Evolutionary conservation across 1,140 invertebrate species (phyloP), one percentile per base, ranked within the genome.

Genomic region (Stenopsyche tienmushanensis): DNA sequence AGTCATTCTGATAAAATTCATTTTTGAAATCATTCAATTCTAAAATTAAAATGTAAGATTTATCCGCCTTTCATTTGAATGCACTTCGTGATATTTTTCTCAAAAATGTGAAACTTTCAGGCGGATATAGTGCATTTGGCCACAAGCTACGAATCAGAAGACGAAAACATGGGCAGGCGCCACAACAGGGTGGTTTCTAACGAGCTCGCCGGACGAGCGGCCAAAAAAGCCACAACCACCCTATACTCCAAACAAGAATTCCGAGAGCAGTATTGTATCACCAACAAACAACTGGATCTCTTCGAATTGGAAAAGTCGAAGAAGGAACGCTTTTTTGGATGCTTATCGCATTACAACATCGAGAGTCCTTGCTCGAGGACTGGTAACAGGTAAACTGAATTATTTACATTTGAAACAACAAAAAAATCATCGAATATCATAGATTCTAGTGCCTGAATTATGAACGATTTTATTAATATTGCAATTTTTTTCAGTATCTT

Each of bases 201-300:
- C 76, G 63, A 60, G 23, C 39, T 49, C 10, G 52, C 39, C 7
- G 65, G 10, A 10, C 26, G 60, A 34, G 10, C 55, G 1, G 49
- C 47, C 10, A 29, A 44, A 23, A 54, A 55, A 25, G 65, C 64
- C 17, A 64, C 79, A 72, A 83, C 86, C 57, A 90, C 89, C 25
- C 83, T 93, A 68, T 95, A 95, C 80, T 94, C 92, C 21, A 89
- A 92, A 72, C 91, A 81, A 78, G 79, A 81, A 73, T 81, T 81
- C 74, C 75, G 74, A 70, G 76, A 80, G 58, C 90, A 96, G 76
- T 96, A 96, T 80, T 96, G 94, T 80, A 93, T 96, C 78, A 95
- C 90, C 72, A 90, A 89, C 76, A 88, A 92, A 73, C 92, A 94
- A 76, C 78, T 95, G 74, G 88, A 91, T 74, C 90, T 91, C 62